Evolutionary conservation across 2,113 vertebrate species (phyloP), one percentile per base, ranked within the genome.

Genomic region (Siniperca knerii): DNA sequence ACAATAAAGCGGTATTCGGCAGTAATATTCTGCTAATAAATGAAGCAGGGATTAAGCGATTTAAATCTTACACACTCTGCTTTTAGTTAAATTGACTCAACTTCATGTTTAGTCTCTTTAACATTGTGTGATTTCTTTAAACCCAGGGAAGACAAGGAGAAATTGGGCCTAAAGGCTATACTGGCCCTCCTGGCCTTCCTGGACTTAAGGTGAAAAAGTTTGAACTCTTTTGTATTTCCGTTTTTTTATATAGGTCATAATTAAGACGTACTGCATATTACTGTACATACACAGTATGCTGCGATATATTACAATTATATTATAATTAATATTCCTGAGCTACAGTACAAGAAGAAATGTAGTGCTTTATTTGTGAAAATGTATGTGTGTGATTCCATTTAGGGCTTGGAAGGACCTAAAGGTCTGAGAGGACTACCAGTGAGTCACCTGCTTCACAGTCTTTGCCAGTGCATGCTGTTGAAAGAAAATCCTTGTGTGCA

Each of bases 401-500:
- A 94, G 92, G 93, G 87, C 20, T 46, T 12, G 3, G 20, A 21
- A 13, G 92, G 93, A 70, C 8, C 1, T 58, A 37, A 55, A 81
- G 88, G 92, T 75, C 25, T 3, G 0, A 91, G 76, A 92, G 92
- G 93, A 84, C 70, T 0, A 50, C 81, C 67, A 60, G 93, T 94
- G 74, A 92, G 93, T 92, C 48, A 60, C 18, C 44, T 52, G 4
- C 29, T 18, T 72, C 40, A 57, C 2, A 83, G 2, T 46, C 4
- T 78, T 70, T 67, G 5, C 9, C 5, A 62, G n/a, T 76, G 13
- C 55, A 62, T 71, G 3, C 6, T 57, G 1, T 16, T 46, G n/a
- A 33, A 60, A 35, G 4, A 71, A 74, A 71, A 23, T 18, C 23
- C 4, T 64, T 52, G 6, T 12, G 5, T 65, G 9, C 25, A 52